These are phyloP conservation scores for Crotalus helleri DNA, from an alignment of 2,113 vertebrate species.

Conservation along the genomic window DNA sequence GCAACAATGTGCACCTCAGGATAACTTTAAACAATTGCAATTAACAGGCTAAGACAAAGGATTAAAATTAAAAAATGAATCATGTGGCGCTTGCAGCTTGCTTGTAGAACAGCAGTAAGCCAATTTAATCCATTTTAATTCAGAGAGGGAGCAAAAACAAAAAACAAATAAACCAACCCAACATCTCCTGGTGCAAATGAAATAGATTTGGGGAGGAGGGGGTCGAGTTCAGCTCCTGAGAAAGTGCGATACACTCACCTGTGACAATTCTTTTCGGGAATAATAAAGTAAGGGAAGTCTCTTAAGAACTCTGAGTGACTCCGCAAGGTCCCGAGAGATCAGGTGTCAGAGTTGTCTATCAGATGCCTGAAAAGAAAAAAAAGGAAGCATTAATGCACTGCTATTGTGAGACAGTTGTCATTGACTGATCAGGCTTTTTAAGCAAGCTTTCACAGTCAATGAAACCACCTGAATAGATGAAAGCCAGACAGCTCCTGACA, in stretches of 20 bases:
- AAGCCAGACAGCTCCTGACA: slow-evolving; percentile 96
- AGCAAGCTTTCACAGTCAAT: slow-evolving; percentile 92
- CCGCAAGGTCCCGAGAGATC: slow-evolving; percentile 79
- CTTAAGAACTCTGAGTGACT: slow-evolving; percentile 76
- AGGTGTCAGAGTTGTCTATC: slow-evolving; percentile 94
- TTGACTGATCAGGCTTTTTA: slow-evolving; percentile 98
- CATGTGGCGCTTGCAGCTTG: slow-evolving; percentile 59
- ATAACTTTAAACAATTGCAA: slow-evolving; percentile 99
- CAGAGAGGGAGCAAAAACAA: slow-evolving; percentile 14
- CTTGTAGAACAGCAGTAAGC: slow-evolving; percentile 84
- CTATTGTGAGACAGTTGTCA: slow-evolving; percentile 95
- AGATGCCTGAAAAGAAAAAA: slow-evolving; percentile 89
- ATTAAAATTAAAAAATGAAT: slow-evolving; percentile 74
- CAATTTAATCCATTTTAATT: slow-evolving; percentile 78
- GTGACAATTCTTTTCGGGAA: slow-evolving; percentile 82
- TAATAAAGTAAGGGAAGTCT: slow-evolving; percentile 86
- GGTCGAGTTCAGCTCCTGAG: slow-evolving; percentile 84
- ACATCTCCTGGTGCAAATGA: slow-evolving; percentile 54
- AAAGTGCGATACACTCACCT: slow-evolving; percentile 86
- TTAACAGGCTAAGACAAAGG: slow-evolving; percentile 94
- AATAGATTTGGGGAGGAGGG: slow-evolving; percentile 52
- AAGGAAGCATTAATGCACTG: slow-evolving; percentile 82
- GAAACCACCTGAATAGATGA: slow-evolving; percentile 99
- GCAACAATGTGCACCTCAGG: slow-evolving; percentile 75
- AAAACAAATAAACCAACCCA: background rate